These are phyloP conservation scores for Phalacrocorax carbo DNA, from an alignment of 2,113 vertebrate genomes.

Conservation along the genomic window DNA sequence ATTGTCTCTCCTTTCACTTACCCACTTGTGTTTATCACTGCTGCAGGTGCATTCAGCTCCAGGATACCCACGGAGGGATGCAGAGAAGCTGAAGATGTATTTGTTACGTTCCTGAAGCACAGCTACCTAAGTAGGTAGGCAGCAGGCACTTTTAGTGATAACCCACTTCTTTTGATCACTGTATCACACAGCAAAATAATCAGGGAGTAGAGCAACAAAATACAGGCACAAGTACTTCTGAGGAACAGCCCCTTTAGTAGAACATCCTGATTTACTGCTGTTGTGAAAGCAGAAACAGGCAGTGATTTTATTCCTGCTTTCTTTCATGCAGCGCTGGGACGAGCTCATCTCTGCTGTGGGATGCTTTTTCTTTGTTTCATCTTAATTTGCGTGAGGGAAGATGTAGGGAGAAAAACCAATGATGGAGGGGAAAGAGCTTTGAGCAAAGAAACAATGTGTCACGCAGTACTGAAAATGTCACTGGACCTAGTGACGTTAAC, in stretches of 20 bases:
- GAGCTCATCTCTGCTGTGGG: background rate
- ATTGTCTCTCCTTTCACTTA: background rate
- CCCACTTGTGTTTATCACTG: background rate
- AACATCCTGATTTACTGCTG: background rate
- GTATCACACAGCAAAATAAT: background rate
- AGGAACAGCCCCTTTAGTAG: background rate
- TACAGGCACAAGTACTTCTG: background rate
- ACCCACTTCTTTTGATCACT: background rate
- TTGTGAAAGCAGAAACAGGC: background rate
- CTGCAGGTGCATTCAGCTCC: background rate
- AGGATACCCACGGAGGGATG: background rate
- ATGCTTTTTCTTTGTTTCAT: constrained; percentile 6
- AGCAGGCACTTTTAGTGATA: background rate
- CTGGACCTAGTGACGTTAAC: background rate
- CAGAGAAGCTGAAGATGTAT: background rate
- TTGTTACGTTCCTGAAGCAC: background rate
- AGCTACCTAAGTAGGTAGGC: background rate
- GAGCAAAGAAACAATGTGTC: background rate
- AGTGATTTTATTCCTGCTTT: background rate
- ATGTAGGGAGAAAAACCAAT: background rate
- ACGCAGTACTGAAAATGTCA: background rate
- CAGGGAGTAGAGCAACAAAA: background rate
- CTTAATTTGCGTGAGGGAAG: background rate
- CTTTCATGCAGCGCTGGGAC: background rate
- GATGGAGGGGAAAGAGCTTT: background rate